phyloP scores from a whole-genome alignment of 2,797 vertebrate species.

The Myioborus miniatus region DNA sequence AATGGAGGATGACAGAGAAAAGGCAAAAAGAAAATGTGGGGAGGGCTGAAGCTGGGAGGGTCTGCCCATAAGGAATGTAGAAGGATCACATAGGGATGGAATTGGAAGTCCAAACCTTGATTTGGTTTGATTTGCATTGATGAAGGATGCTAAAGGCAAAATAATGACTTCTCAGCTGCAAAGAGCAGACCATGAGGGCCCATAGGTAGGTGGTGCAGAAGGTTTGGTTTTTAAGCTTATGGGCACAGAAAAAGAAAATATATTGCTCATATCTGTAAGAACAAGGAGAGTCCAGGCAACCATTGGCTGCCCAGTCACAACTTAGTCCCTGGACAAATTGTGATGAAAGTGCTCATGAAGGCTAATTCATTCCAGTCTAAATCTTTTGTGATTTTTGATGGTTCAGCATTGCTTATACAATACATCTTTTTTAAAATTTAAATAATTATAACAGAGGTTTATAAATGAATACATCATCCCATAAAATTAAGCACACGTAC shows the following conservation, averaged over 20 bases:
- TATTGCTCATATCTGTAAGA: neutral
- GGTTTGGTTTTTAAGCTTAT: neutral
- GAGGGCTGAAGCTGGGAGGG: neutral
- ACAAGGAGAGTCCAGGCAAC: neutral
- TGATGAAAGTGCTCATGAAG: neutral
- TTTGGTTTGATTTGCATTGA: neutral
- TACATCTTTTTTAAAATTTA: rapidly evolving
- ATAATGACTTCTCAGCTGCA: neutral
- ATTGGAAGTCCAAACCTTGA: neutral
- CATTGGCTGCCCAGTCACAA: neutral
- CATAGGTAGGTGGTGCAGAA: no score
- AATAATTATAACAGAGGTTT: neutral
- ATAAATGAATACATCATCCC: neutral
- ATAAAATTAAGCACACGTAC: neutral
- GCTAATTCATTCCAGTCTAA: neutral
- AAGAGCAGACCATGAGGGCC: neutral
- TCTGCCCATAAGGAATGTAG: neutral
- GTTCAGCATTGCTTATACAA: neutral
- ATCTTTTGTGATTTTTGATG: neutral
- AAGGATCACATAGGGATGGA: neutral
- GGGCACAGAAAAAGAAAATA: neutral
- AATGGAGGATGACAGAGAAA: neutral
- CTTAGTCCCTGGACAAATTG: neutral
- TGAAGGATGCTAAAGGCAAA: neutral
- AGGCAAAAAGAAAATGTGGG: neutral